Conservation (phyloP, 2,888 invertebrate genomes). For the Pyrrhosoma nymphula region DNA sequence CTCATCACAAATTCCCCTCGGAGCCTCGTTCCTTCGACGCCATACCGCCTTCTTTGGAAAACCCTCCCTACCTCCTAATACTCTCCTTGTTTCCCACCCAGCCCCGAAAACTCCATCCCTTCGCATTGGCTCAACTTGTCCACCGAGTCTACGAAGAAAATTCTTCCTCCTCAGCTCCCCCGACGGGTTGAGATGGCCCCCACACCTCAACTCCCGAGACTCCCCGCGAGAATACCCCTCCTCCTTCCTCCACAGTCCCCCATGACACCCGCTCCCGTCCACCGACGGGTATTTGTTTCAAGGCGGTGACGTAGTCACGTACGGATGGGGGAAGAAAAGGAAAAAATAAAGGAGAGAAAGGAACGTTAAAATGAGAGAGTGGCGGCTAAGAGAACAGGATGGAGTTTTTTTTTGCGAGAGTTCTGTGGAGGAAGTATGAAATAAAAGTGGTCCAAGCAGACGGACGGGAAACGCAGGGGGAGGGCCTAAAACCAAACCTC, state of each 20-base stretch:
- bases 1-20: slow-evolving; percentile 25
- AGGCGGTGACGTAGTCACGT: neutral
- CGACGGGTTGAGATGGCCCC: neutral
- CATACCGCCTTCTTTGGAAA: neutral
- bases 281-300: neutral
- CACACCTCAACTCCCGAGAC: neutral
- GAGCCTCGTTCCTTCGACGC: neutral
- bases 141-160: slow-evolving; percentile 29
- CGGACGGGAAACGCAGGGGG: too few relatives aligned
- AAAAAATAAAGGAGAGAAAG: neutral
- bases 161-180: neutral
- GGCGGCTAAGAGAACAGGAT: neutral
- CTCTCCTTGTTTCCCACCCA: neutral
- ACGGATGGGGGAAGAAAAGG: neutral
- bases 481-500: too few relatives aligned
- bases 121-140: slow-evolving; percentile 61
- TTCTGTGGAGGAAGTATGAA: too few relatives aligned
- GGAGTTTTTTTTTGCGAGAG: too few relatives aligned
- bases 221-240: neutral
- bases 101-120: neutral
- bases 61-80: neutral
- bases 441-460: too few relatives aligned
- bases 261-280: neutral
- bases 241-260: neutral
- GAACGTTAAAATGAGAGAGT: neutral